Evolutionary conservation across 2,888 invertebrate genomes (phyloP).

Genomic region (Quadroppia sp.): DNA sequence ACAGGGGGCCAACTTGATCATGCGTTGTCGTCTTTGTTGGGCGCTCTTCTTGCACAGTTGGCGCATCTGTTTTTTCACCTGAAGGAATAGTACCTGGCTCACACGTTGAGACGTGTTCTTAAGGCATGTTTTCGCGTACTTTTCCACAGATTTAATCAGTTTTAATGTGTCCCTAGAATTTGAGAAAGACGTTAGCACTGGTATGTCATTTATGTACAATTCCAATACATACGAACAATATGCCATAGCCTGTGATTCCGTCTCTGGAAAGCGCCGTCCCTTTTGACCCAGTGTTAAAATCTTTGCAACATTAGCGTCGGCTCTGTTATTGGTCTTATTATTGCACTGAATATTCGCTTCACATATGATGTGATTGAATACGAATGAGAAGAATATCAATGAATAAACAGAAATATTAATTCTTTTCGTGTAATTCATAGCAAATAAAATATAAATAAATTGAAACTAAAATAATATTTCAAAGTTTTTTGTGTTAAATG

Average conservation of each 20-base stretch:
- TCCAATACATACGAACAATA: conserved; percentile 6
- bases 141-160: neutral
- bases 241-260: neutral
- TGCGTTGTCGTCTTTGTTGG: neutral
- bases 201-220: too few species aligned
- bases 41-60: neutral
- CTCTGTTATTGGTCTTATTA: neutral
- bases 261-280: neutral
- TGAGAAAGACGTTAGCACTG: too few species aligned
- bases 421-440: too few species aligned
- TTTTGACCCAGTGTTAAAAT: conserved; percentile 2
- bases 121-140: neutral
- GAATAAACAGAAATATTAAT: too few species aligned
- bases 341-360: neutral
- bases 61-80: neutral
- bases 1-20: neutral
- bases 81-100: neutral
- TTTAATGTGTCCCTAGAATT: conserved; percentile 3
- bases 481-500: too few species aligned
- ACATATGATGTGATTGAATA: too few species aligned
- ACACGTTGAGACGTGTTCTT: neutral
- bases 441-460: too few species aligned
- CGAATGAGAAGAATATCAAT: neutral
- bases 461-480: too few species aligned
- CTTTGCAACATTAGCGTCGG: neutral